Evolutionary conservation across 1,140 invertebrate genomes (phyloP), one percentile per base, ranked within the genome.

Genomic region (Myzus persicae): DNA sequence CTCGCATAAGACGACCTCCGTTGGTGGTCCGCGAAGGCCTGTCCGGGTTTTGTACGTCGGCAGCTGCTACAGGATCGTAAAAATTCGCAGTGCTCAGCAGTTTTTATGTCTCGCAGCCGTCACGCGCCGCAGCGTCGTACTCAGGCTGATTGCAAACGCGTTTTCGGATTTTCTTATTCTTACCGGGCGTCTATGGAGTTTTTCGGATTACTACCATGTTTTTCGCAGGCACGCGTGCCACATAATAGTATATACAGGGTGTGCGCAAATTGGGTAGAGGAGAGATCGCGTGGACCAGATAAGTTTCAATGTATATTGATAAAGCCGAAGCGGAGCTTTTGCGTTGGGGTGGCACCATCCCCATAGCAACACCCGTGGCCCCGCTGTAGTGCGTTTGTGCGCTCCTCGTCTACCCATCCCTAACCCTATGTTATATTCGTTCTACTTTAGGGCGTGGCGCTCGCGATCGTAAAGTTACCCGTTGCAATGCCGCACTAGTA

Each of bases 361-460:
- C 91, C 91, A 93, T 93, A 93, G 91, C 91, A 93, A 93, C 91
- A 93, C 81, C 91, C 91, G 81, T 85, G 67, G 7, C n/a, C 8
- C 46, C 24, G 26, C 14, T n/a, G 20, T 40, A 24, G 54, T 67
- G 89, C 51, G 89, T 90, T n/a, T 18, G 59, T 90, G 24, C 59
- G 38, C 51, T 90, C 26, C 54, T 90, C 89, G 51, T n/a, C 59
- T 18, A 76, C 31, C n/a, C n/a, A n/a, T n/a, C 91, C 36, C 38
- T 51, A 40, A 93, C 81, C 46, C 90, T 38, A 40, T 48, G 5
- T 59, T 48, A 51, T 51, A 24, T 51, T 51, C 91, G 91, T 40
- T 54, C 31, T 76, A 76, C 59, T 76, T n/a, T 93, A 46, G 91
- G 91, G 91, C 91, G 91, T 93, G 91, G 91, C 81, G 76, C 46